Percentiles rank a stretch among this genome's conserved stretches.
phyloP scores from a whole-genome alignment of 2,888 invertebrate species.

The Eupithecia pulchellata region DNA sequence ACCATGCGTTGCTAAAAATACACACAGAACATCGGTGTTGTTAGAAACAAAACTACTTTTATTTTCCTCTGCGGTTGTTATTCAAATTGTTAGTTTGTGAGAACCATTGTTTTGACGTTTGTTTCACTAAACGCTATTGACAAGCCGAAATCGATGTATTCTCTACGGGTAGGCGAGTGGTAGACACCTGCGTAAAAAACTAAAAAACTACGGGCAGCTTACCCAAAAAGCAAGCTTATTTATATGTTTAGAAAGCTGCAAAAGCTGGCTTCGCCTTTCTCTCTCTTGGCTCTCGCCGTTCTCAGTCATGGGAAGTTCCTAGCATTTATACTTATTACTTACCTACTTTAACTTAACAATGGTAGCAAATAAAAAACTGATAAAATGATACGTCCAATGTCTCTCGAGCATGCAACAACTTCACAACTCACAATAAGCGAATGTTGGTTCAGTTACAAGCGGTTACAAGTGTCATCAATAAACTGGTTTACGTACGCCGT shows the following conservation, averaged over 20 bases:
- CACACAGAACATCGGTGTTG: neutral
- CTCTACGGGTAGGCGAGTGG: neutral
- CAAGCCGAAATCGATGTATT: neutral
- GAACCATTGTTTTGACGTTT: neutral
- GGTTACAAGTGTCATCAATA: slow-evolving; percentile 50
- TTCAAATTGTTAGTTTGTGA: neutral
- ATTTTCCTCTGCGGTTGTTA: neutral
- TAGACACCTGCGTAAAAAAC: neutral
- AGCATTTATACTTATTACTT: neutral
- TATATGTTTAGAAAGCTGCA: neutral
- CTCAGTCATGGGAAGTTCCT: no score
- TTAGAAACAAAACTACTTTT: neutral
- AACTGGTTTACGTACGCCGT: slow-evolving; percentile 24
- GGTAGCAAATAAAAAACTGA: neutral
- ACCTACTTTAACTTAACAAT: neutral
- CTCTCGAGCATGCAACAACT: neutral
- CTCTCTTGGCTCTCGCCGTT: neutral
- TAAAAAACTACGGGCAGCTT: neutral
- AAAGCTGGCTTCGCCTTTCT: neutral
- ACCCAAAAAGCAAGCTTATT: neutral
- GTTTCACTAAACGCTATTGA: neutral
- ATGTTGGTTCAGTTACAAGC: slow-evolving; percentile 17
- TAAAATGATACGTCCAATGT: neutral
- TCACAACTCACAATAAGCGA: slow-evolving; percentile 18
- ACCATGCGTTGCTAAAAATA: neutral